Conservation (phyloP, 2,797 vertebrate genomes). For the Iguana delicatissima region DNA sequence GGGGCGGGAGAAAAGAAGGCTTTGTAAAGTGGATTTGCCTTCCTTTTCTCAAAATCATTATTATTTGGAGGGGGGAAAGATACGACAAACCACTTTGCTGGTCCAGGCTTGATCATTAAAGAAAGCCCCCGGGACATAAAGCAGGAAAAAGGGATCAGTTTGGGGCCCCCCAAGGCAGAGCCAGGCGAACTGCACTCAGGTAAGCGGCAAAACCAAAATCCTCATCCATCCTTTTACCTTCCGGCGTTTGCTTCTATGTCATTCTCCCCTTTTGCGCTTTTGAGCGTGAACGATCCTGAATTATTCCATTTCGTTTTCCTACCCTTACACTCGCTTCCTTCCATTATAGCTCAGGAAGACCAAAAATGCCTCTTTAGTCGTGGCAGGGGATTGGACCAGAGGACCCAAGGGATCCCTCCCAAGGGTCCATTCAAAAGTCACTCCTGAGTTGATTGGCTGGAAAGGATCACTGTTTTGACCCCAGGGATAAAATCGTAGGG, state of each 20-base stretch:
- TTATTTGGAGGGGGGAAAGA: too few relatives aligned
- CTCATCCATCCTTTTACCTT: background rate
- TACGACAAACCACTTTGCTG: constrained; percentile 31
- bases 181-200: constrained; percentile 51
- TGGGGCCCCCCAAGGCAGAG: background rate
- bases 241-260: background rate
- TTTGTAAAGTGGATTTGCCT: too few relatives aligned
- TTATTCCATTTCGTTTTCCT: too few relatives aligned
- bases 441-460: background rate
- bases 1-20: background rate
- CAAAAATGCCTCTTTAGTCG: constrained; percentile 16
- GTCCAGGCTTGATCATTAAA: background rate
- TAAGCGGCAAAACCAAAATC: constrained; percentile 52
- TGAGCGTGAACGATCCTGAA: background rate
- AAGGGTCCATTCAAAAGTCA: constrained; percentile 49
- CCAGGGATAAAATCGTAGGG: constrained; percentile 37
- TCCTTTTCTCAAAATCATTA: background rate
- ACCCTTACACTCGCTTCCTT: too few relatives aligned
- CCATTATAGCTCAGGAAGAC: background rate
- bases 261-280: constrained; percentile 18
- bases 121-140: background rate
- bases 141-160: constrained; percentile 30
- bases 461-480: constrained; percentile 48
- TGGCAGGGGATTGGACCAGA: too few relatives aligned
- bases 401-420: too few relatives aligned